Percentiles rank a stretch among this genome's conserved stretches.
These are phyloP conservation scores for Xenentodon cancila DNA, from an alignment of 2,797 vertebrate genomes.

Conservation along the genomic window DNA sequence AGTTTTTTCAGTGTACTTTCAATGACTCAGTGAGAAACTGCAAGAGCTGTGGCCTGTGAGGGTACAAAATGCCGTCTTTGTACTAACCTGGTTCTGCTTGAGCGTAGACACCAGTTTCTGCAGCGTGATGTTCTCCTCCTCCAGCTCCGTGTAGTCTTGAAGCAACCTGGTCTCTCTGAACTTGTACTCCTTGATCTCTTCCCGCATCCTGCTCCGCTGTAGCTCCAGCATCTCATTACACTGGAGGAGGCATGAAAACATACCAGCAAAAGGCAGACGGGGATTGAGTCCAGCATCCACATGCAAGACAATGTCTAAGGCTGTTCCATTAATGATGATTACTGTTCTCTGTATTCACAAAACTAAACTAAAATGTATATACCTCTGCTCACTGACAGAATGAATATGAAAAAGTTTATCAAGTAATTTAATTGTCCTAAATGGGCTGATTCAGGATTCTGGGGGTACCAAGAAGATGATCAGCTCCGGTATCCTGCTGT, in stretches of 20 bases:
- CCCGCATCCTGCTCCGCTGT: conserved; percentile 93
- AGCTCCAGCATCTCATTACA: conserved; percentile 92
- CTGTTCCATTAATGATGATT: background rate
- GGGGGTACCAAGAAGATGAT: too few relatives aligned
- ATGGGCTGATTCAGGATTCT: too few relatives aligned
- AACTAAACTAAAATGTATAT: too few relatives aligned
- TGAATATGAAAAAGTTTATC: too few relatives aligned
- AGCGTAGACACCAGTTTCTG: conserved; percentile 96
- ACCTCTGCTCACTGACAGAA: too few relatives aligned
- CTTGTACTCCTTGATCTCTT: conserved; percentile 96
- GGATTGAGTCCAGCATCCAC: background rate
- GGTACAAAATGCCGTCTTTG: background rate
- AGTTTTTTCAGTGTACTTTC: too few relatives aligned
- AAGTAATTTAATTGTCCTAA: too few relatives aligned
- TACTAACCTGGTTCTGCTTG: conserved; percentile 77
- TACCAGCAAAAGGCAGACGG: background rate
- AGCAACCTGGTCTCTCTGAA: conserved; percentile 94
- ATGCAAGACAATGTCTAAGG: background rate
- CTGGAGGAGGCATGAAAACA: conserved; percentile 69
- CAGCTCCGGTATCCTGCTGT: too few relatives aligned
- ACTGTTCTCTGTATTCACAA: too few relatives aligned
- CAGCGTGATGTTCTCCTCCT: conserved; percentile 97
- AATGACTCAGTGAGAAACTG: background rate
- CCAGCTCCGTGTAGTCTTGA: conserved; percentile 97
- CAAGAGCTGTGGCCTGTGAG: background rate